These are phyloP conservation scores for Heteronetta atricapilla DNA, from an alignment of 2,113 vertebrate genomes.

Conservation along the genomic window DNA sequence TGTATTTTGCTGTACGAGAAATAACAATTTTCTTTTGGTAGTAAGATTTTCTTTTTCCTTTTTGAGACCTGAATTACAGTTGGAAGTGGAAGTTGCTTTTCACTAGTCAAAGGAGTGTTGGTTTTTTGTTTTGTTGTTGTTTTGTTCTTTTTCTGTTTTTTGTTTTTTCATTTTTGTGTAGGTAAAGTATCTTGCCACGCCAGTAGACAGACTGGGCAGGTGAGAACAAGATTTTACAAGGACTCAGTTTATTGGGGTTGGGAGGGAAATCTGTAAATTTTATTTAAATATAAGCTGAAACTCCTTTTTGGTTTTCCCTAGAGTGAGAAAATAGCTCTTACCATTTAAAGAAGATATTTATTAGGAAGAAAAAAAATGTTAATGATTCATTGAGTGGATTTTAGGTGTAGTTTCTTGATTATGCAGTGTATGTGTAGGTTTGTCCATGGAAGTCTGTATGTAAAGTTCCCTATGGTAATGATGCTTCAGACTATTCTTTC, in stretches of 20 bases:
- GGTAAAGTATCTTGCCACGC: neutral
- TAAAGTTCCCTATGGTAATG: neutral
- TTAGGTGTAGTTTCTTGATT: constrained; percentile 22
- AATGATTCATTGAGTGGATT: neutral
- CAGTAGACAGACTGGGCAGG: neutral
- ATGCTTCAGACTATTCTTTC: neutral
- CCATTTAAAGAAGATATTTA: neutral
- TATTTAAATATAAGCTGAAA: neutral
- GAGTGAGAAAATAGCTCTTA: neutral
- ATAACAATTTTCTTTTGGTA: neutral
- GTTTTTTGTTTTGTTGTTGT: no score
- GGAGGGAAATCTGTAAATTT: neutral
- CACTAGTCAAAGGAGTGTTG: neutral
- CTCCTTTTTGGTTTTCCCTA: neutral
- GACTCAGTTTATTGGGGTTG: fast-evolving
- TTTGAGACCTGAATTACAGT: neutral
- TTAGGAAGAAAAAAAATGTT: neutral
- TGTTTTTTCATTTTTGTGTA: no score
- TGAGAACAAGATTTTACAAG: neutral
- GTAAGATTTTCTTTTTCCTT: neutral
- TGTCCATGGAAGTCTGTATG: neutral
- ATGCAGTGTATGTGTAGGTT: neutral
- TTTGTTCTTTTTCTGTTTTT: neutral
- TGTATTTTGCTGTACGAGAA: neutral
- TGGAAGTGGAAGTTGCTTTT: neutral